Base-by-base conservation (phyloP, 2,888 invertebrate species). In the Patella depressa region DNA sequence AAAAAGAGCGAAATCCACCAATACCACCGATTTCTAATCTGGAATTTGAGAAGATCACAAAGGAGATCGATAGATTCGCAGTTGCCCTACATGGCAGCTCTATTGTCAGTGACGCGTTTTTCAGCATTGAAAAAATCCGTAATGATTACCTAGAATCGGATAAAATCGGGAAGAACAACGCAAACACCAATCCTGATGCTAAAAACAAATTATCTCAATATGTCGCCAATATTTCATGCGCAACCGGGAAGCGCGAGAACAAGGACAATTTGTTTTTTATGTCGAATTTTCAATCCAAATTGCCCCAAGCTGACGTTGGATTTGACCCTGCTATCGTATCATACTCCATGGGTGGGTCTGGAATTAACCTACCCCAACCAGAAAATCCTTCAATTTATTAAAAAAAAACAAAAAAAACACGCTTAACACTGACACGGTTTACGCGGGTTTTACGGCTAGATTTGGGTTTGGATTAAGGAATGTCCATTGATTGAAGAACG, bases 81-180 rank as follows among this genome's bases (percentile, higher is more conserved):
- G 45, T 24, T 53, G 45, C 73, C 11, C 53, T 73, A 54, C 14
- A 73, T 11, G 73, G 73, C 24, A 54, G 73, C 15, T 73, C 73
- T 24, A 24, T 73, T 5, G 19, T 73, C 34, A 53, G 19, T 14
- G 73, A 73, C 12, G 73, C 73, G 7, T 73, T 73, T 55, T 73
- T 73, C 54, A 24, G 24, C 24, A 73, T 73, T 53, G 73, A 73
- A 53, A 55, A 73, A 24, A 73, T 73, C 54, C 53, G 73, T 19
- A 73, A 73, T 54, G 53, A 73, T 53, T 73, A 55, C 24, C 24
- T 24, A 7, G 65, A 65, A 24, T 24, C 65, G 19, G 19, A 24
- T 24, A 19, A 12, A 5, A 65, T 24, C 11, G 24, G 2, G 19
- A 65, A 65, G 65, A 65, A 65, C 19, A 65, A 19, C 24, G 12